Evolutionary conservation across 2,113 vertebrate genomes (phyloP).

Genomic region (Periophthalmodon schlosseri): DNA sequence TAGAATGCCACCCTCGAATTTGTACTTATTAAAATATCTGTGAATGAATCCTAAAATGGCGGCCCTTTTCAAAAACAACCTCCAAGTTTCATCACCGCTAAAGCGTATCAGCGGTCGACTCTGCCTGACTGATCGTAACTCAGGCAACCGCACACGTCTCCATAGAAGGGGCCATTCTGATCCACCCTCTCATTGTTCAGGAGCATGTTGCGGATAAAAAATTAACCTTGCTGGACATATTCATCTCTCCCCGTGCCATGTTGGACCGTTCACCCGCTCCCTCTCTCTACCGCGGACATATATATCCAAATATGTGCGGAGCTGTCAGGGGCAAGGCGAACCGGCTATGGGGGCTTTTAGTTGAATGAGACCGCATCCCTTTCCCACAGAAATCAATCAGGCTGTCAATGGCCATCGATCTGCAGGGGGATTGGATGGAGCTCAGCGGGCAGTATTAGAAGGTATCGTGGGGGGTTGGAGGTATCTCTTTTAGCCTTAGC

Average conservation of each 20-base stretch:
- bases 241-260: constrained; percentile 24
- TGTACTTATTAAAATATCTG: background rate
- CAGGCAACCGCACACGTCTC: background rate
- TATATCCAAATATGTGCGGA: constrained; percentile 4
- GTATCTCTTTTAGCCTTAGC: constrained; percentile 35
- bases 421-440: constrained; percentile 50
- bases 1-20: no score
- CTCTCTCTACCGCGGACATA: background rate
- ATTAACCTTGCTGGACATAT: background rate
- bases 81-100: constrained; percentile 12
- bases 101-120: background rate
- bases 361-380: constrained; percentile 50
- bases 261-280: background rate
- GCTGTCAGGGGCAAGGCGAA: constrained; percentile 6
- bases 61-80: background rate
- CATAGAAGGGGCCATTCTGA: background rate
- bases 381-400: constrained; percentile 79
- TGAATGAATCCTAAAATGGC: background rate
- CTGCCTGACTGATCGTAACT: background rate
- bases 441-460: constrained; percentile 56
- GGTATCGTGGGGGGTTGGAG: constrained; percentile 11
- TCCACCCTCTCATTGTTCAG: constrained; percentile 1
- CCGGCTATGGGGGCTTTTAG: constrained; percentile 43
- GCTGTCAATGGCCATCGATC: constrained; percentile 72
- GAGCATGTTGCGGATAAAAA: constrained; percentile 3